Conservation (phyloP, 1,140 invertebrate species). For the Philopotamus ludificatus region DNA sequence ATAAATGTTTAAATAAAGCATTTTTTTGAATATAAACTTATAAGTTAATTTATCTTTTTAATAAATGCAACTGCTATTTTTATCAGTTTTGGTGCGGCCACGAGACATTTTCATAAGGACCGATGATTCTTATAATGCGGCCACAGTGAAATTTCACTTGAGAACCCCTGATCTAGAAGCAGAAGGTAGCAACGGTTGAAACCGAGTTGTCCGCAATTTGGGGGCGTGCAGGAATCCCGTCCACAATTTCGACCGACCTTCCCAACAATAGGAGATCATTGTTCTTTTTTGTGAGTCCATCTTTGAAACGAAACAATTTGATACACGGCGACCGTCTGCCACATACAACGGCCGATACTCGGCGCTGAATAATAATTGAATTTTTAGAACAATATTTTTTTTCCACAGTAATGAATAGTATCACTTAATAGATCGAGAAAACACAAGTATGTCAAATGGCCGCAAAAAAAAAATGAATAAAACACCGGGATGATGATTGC, state of each 20-base stretch:
- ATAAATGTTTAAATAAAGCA: no score
- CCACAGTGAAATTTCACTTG: no score
- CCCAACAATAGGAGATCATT: constrained; percentile 15
- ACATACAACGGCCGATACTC: neutral
- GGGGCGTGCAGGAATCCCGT: constrained; percentile 27
- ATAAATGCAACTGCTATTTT: no score
- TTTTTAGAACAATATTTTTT: neutral
- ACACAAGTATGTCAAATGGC: no score
- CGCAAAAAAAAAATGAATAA: neutral
- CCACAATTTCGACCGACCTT: constrained; percentile 17
- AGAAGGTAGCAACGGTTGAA: constrained; percentile 19
- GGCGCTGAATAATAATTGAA: neutral
- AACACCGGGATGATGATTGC: neutral
- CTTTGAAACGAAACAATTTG: neutral
- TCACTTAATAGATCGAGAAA: neutral
- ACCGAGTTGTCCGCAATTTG: constrained; percentile 23
- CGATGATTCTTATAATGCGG: no score
- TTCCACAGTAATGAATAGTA: neutral
- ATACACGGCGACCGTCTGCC: neutral
- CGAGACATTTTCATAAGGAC: no score
- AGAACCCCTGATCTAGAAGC: neutral
- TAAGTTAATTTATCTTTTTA: no score
- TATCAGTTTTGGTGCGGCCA: no score
- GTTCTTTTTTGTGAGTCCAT: neutral
- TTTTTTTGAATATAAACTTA: no score